Evolutionary conservation across 2,888 invertebrate species (phyloP).

Genomic region (Odontomyia ornata): DNA sequence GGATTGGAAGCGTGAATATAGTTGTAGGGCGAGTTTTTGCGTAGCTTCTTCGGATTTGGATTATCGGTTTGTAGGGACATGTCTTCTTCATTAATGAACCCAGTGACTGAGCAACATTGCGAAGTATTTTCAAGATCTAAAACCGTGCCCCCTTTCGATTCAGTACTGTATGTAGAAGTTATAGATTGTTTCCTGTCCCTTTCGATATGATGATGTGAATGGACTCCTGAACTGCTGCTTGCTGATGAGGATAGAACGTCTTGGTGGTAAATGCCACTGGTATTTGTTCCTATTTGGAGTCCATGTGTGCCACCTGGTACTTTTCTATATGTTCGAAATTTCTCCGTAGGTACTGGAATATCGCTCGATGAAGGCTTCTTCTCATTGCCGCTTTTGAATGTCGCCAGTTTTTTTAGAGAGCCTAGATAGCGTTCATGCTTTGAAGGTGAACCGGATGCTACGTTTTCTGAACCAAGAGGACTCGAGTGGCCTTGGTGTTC

Average conservation of each 20-base stretch:
- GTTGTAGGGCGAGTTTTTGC: conserved; percentile 67
- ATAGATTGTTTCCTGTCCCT: conserved; percentile 45
- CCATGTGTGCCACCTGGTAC: conserved; percentile 68
- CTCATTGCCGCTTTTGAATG: conserved; percentile 64
- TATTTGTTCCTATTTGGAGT: conserved; percentile 61
- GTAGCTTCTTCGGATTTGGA: conserved; percentile 59
- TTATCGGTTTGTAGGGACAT: conserved; percentile 42
- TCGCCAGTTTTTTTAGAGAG: conserved; percentile 75
- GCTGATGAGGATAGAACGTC: conserved; percentile 45
- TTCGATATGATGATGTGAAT: neutral
- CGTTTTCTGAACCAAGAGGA: conserved; percentile 50
- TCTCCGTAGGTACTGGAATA: conserved; percentile 80
- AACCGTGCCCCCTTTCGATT: conserved; percentile 19
- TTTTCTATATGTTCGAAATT: conserved; percentile 78
- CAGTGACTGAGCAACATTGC: neutral
- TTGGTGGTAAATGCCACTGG: conserved; percentile 51
- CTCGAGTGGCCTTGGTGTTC: neutral
- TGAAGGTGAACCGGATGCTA: conserved; percentile 57
- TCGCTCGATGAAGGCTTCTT: conserved; percentile 64
- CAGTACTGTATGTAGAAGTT: conserved; percentile 45
- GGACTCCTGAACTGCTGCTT: conserved; percentile 41
- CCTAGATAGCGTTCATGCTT: conserved; percentile 68
- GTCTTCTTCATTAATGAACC: neutral
- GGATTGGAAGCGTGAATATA: conserved; percentile 78
- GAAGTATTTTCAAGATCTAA: conserved; percentile 1